phyloP scores from a whole-genome alignment of 2,797 vertebrate species.

The Sus cebifrons region DNA sequence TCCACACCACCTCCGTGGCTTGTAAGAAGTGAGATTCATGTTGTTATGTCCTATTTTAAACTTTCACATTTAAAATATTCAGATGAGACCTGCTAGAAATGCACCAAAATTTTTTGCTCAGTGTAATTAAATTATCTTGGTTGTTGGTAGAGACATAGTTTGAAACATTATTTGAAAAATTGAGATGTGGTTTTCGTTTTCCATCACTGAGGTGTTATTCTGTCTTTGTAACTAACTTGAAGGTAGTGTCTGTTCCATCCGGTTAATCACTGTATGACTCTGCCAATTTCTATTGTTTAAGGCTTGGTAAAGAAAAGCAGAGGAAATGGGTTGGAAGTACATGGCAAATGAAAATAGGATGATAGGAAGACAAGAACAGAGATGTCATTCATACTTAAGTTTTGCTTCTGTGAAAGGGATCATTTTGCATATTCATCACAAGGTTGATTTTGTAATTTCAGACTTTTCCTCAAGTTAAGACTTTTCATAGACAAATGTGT shows the following conservation, averaged over 20 bases:
- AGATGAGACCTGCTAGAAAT: not conserved
- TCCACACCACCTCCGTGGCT: not conserved
- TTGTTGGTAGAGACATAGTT: not conserved
- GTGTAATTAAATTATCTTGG: not conserved
- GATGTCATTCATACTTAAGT: constrained; percentile 21
- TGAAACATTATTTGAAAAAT: too few species aligned
- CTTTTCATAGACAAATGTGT: constrained; percentile 57
- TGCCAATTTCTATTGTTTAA: not conserved
- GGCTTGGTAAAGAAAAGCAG: constrained; percentile 4
- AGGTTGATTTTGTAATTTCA: constrained; percentile 69
- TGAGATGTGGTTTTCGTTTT: not conserved
- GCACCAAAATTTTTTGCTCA: not conserved
- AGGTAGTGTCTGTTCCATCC: not conserved
- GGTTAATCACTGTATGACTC: not conserved
- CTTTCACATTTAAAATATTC: not conserved
- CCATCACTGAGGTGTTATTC: not conserved
- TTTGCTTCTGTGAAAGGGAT: constrained; percentile 36
- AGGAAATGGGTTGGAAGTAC: constrained; percentile 7
- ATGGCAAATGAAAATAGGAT: constrained; percentile 13
- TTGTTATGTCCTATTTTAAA: not conserved
- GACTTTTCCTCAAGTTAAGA: constrained; percentile 73
- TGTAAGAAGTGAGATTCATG: not conserved
- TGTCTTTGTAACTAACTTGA: constrained; percentile 31
- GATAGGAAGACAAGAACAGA: not conserved
- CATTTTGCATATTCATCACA: constrained; percentile 68